These are phyloP conservation scores for Pygoscelis antarcticus DNA, from an alignment of 2,113 vertebrate species.

Conservation along the genomic window DNA sequence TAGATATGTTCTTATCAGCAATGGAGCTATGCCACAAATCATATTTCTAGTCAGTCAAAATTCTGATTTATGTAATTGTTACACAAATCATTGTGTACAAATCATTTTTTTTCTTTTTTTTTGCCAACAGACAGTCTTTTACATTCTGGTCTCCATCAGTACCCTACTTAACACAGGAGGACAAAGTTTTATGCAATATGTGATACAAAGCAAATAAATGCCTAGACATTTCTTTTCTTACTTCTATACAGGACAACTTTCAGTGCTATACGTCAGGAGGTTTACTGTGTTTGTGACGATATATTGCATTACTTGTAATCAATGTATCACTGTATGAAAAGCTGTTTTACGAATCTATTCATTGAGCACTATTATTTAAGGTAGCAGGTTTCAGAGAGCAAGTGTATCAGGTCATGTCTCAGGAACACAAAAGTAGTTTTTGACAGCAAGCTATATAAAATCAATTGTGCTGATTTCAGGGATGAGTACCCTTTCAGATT, in stretches of 20 bases:
- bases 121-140: background rate
- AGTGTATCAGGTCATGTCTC: background rate
- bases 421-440: background rate
- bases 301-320: background rate
- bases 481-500: background rate
- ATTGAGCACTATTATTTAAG: background rate
- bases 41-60: background rate
- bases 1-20: background rate
- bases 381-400: background rate
- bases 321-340: background rate
- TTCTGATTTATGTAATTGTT: background rate
- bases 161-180: background rate
- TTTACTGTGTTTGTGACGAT: background rate
- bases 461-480: slow-evolving; percentile 37
- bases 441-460: slow-evolving; percentile 7
- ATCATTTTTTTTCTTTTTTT: background rate
- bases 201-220: background rate
- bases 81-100: background rate
- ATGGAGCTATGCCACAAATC: background rate
- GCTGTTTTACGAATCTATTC: background rate
- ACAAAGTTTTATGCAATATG: background rate
- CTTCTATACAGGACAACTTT: background rate
- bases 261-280: background rate
- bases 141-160: background rate
- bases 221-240: background rate